These are phyloP conservation scores for Nylanderia fulva DNA, from an alignment of 1,140 invertebrate species.

Conservation along the genomic window DNA sequence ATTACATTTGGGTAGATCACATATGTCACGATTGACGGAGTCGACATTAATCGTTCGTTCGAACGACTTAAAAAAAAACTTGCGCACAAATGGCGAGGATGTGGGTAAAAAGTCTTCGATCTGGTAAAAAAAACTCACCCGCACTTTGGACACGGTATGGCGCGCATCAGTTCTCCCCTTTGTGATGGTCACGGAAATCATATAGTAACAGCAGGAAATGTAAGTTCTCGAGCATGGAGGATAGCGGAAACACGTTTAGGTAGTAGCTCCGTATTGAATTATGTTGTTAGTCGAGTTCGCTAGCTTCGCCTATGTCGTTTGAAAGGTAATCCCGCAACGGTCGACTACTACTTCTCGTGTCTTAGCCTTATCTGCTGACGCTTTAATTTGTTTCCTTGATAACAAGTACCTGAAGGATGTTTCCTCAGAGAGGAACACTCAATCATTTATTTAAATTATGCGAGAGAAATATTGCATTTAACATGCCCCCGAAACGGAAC, in stretches of 20 bases:
- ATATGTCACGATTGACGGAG: conserved; percentile 27
- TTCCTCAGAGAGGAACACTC: background rate
- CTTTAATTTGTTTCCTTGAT: conserved; percentile 33
- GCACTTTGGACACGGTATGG: conserved; percentile 81
- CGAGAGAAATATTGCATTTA: conserved; percentile 1
- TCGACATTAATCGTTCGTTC: background rate
- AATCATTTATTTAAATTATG: conserved; percentile 28
- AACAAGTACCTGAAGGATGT: background rate
- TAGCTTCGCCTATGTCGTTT: conserved; percentile 67
- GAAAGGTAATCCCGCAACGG: conserved; percentile 61
- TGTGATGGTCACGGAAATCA: conserved; percentile 73
- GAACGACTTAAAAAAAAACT: conserved; percentile 5
- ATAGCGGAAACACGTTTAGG: conserved; percentile 82
- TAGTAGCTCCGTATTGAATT: conserved; percentile 77
- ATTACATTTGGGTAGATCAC: conserved; percentile 23
- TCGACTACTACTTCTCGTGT: conserved; percentile 14
- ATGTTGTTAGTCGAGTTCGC: conserved; percentile 76
- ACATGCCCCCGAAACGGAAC: background rate
- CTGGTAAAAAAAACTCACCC: conserved; percentile 59
- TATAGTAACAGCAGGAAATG: conserved; percentile 76
- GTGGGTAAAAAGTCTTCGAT: conserved; percentile 42
- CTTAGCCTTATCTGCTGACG: conserved; percentile 1
- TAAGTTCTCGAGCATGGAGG: conserved; percentile 75
- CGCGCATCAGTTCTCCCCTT: conserved; percentile 73
- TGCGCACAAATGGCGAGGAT: conserved; percentile 5